Conservation (phyloP, 2,113 vertebrate genomes). For the Numenius arquata region DNA sequence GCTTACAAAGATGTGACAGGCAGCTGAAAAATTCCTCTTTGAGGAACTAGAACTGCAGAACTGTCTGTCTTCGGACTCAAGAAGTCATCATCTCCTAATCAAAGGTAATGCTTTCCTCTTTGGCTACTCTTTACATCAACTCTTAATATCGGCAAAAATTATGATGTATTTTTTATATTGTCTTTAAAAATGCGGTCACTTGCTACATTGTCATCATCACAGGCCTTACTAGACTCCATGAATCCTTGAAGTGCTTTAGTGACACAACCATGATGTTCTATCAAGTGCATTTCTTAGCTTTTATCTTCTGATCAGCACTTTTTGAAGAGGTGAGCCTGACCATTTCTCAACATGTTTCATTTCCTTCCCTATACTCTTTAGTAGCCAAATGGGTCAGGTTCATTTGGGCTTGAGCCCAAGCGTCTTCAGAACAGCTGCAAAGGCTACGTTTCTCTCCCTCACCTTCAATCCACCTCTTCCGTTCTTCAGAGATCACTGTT, state of each 20-base stretch:
- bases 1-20: not conserved
- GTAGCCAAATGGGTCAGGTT: not conserved
- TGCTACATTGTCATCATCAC: not conserved
- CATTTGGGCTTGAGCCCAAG: not conserved
- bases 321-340: not conserved
- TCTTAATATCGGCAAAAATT: not conserved
- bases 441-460: not conserved
- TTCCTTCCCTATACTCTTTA: not conserved
- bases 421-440: not conserved
- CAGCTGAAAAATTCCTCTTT: not conserved
- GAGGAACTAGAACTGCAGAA: not conserved
- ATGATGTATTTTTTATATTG: not conserved
- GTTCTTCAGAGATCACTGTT: not conserved
- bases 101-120: not conserved
- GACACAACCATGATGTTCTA: not conserved
- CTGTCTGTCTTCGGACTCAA: not conserved
- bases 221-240: not conserved
- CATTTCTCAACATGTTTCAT: not conserved
- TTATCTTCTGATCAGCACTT: not conserved
- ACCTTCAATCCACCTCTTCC: not conserved
- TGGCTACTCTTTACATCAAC: not conserved
- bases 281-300: not conserved
- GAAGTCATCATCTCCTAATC: not conserved
- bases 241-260: not conserved
- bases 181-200: not conserved